Evolutionary conservation across 2,797 vertebrate species (phyloP), one percentile per base, ranked within the genome.

Genomic region (Thripadectes ignobilis): DNA sequence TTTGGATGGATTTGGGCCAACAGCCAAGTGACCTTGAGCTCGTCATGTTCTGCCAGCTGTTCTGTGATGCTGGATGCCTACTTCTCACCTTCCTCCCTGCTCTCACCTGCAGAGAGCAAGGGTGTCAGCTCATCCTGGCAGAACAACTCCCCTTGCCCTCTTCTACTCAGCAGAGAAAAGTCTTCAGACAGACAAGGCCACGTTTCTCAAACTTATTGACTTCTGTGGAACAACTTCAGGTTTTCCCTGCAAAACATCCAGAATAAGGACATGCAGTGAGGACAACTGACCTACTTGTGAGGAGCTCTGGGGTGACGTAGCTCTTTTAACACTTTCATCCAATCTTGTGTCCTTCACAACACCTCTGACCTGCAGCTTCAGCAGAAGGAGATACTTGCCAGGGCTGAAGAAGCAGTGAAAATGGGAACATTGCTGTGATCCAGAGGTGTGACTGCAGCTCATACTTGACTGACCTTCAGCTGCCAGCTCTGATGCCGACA

Each of bases 11-110:
- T 92, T 81, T 94, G 36, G 69, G 93, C 87, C 54, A 95, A 65
- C 78, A 89, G 68, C 78, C 76, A 93, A 85, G 73, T 63, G 69
- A 93, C 74, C 93, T 96, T 95, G 93, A 93, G 89, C 75, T 95
- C 76, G 59, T 26, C 34, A 14, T 67, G 88, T 81, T 79, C 82
- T 79, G 51, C 92, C 94, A 96, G 85, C 91, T 95, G 85, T 54
- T 95, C 67, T 0, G 5, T 49, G 48, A 66, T 63, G 58, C 45
- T 71, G 21, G 21, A 66, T 92, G 63, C 76, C 27, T 73, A 10
- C 32, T 73, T 63, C 62, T 85, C 43, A 54, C 58, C 62, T 78
- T 16, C 52, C 38, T 86, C 11, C 21, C 20, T 0, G 0, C 66
- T 62, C 80, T 67, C 32, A 84, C 83, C 89, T 82, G 80, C 88